Evolutionary conservation across 2,113 vertebrate genomes (phyloP).

Genomic region (Burhinus bistriatus): DNA sequence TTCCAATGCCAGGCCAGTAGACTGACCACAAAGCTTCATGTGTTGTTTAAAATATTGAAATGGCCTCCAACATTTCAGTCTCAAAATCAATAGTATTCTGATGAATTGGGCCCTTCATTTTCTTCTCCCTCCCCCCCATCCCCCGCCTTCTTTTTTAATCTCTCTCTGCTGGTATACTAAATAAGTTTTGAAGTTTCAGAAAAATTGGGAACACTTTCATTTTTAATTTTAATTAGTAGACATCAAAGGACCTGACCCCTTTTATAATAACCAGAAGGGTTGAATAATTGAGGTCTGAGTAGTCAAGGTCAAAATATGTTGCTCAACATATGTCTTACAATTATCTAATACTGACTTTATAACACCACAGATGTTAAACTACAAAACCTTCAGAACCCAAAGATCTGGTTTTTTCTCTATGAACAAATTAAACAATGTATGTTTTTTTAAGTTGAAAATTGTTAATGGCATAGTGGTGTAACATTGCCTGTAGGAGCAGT

Average conservation of each 20-base stretch:
- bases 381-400: background rate
- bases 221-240: constrained; percentile 16
- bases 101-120: background rate
- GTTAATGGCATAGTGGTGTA: background rate
- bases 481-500: background rate
- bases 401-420: background rate
- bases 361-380: background rate
- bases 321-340: background rate
- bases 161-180: background rate
- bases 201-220: background rate
- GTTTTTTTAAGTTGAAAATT: background rate
- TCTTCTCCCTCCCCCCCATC: background rate
- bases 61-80: background rate
- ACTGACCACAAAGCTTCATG: background rate
- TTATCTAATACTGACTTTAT: background rate
- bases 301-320: constrained; percentile 17
- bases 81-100: background rate
- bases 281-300: background rate
- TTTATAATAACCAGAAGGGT: background rate
- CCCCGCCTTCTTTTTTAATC: background rate
- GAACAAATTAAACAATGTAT: background rate
- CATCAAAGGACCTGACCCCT: constrained; percentile 7
- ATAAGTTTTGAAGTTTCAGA: constrained; percentile 4
- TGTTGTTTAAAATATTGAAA: background rate
- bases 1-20: background rate